phyloP scores from a whole-genome alignment of 1,140 invertebrate genomes.

The Pseudomyrmex pallidus region DNA sequence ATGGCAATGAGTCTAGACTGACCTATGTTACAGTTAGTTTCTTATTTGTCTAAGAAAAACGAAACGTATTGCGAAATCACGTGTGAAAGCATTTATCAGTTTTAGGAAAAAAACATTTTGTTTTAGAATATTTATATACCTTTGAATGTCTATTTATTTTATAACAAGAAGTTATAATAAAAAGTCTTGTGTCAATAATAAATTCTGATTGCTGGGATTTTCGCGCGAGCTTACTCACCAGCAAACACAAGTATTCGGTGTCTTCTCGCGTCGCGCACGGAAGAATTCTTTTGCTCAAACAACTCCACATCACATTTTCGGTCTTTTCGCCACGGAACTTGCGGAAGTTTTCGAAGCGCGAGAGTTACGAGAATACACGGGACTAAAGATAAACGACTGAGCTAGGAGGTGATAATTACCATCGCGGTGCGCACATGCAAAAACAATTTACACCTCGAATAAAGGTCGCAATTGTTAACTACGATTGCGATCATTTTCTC shows the following conservation, averaged over 20 bases:
- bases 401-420: constrained; percentile 41
- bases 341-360: not conserved
- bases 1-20: constrained; percentile 70
- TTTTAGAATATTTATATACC: not conserved
- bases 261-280: not conserved
- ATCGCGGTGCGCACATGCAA: not conserved
- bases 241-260: constrained; percentile 43
- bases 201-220: constrained; percentile 8
- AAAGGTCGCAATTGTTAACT: constrained; percentile 30
- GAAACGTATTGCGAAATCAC: not conserved
- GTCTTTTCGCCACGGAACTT: not conserved
- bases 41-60: not conserved
- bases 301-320: constrained; percentile 62
- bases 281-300: not conserved
- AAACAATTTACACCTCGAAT: constrained; percentile 44
- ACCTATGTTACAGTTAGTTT: not conserved
- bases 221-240: constrained; percentile 55
- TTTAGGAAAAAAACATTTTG: not conserved
- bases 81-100: too few relatives aligned
- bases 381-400: constrained; percentile 27
- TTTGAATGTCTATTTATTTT: not conserved
- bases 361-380: not conserved
- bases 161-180: not conserved
- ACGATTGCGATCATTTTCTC: constrained; percentile 15
- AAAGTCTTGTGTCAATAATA: not conserved